Conservation (phyloP, 2,888 invertebrate genomes). For the Sinodicranocentrus sp. region DNA sequence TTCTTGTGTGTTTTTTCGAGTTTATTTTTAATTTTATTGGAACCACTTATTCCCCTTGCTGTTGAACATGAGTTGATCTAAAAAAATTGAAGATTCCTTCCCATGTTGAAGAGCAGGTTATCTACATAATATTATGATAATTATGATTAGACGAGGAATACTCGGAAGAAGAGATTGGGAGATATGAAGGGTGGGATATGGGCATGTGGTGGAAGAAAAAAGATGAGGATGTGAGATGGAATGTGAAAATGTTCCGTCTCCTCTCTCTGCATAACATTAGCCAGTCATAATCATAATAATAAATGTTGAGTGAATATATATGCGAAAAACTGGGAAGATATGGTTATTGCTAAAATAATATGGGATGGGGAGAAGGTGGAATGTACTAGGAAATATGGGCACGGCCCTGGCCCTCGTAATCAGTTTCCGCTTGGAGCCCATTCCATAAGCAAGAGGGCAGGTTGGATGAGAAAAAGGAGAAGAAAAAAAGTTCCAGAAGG, state of each 20-base stretch:
- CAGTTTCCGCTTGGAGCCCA: constrained; percentile 23
- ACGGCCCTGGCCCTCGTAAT: constrained; percentile 68
- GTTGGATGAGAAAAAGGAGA: too few species aligned
- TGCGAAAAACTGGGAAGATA: constrained; percentile 13
- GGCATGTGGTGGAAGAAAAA: constrained; percentile 20
- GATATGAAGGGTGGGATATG: constrained; percentile 25
- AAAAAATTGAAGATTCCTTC: too few species aligned
- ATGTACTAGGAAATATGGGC: constrained; percentile 51
- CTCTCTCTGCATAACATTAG: constrained; percentile 39
- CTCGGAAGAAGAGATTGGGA: background rate
- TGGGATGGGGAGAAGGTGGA: constrained; percentile 6
- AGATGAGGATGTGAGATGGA: background rate
- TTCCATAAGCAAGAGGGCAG: constrained; percentile 10
- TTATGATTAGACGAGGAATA: constrained; percentile 29
- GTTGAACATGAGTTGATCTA: background rate
- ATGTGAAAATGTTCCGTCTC: too few species aligned
- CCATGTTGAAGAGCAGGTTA: too few species aligned
- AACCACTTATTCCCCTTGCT: constrained; percentile 52
- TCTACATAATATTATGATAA: constrained; percentile 27
- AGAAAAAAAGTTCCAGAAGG: too few species aligned
- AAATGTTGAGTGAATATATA: constrained; percentile 32
- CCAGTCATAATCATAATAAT: constrained; percentile 65
- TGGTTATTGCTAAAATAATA: constrained; percentile 34
- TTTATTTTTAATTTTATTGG: constrained; percentile 69
- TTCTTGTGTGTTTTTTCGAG: constrained; percentile 12